These are phyloP conservation scores for Sardina pilchardus DNA, from an alignment of 2,113 vertebrate species.

Conservation along the genomic window DNA sequence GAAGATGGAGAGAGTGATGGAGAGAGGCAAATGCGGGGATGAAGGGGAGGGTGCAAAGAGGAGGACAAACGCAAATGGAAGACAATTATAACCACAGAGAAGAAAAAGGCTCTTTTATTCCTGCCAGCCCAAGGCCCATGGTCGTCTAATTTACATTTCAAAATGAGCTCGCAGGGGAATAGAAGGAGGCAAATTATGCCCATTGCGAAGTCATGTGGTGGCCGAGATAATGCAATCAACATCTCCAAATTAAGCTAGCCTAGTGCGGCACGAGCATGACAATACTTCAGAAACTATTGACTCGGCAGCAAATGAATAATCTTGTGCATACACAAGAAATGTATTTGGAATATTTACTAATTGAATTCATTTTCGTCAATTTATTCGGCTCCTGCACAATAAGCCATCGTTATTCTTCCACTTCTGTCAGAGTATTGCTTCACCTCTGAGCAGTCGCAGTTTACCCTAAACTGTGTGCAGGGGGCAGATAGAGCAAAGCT, in stretches of 20 bases:
- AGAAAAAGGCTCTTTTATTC: constrained; percentile 57
- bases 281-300: background rate
- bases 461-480: background rate
- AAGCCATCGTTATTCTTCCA: background rate
- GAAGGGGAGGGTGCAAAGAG: constrained; percentile 26
- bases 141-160: constrained; percentile 48
- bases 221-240: constrained; percentile 38
- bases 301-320: background rate
- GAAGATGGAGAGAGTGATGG: constrained; percentile 38
- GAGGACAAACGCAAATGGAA: constrained; percentile 37
- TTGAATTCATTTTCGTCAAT: background rate
- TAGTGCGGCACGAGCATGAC: background rate
- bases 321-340: background rate
- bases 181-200: constrained; percentile 37
- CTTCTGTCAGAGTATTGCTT: too few species aligned
- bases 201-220: constrained; percentile 38
- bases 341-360: background rate
- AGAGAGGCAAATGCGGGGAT: constrained; percentile 24
- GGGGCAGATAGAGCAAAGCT: background rate
- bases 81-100: constrained; percentile 45
- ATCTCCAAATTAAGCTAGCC: constrained; percentile 33
- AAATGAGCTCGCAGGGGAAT: constrained; percentile 39
- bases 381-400: background rate
- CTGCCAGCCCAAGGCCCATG: constrained; percentile 39
- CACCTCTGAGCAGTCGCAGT: background rate